A percentile compares a stretch with the other conserved stretches of the same genome.
Evolutionary conservation across 2,797 vertebrate genomes (phyloP).

Genomic region (Phylloscopus collybita): DNA sequence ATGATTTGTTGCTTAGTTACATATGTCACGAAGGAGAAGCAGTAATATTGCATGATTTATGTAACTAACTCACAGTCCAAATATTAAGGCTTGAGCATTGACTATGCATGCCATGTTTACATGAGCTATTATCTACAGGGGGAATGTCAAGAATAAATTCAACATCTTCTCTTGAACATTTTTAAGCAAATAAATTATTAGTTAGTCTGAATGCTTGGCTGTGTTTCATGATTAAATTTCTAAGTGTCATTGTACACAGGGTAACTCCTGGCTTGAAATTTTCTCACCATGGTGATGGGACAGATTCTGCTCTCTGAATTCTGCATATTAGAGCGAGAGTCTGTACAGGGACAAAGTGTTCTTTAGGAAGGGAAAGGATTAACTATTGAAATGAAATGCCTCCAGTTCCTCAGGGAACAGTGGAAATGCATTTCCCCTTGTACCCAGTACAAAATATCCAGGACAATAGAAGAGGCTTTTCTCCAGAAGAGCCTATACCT

Average conservation of each 20-base stretch:
- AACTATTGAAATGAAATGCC: background rate
- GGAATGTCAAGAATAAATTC: conserved; percentile 13
- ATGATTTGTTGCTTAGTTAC: conserved; percentile 38
- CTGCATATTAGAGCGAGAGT: background rate
- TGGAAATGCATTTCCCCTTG: background rate
- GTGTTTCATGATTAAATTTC: background rate
- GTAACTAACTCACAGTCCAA: background rate
- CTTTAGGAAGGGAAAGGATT: background rate
- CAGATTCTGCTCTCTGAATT: background rate
- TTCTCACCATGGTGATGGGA: background rate
- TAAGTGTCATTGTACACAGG: background rate
- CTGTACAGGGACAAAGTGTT: background rate
- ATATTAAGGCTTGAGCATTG: background rate
- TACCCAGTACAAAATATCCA: background rate
- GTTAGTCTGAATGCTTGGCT: background rate
- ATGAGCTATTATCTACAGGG: background rate
- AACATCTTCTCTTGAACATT: background rate
- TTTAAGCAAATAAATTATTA: conserved; percentile 27
- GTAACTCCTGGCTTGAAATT: background rate
- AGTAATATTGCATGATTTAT: conserved; percentile 2
- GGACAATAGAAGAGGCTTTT: background rate
- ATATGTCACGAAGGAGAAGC: background rate
- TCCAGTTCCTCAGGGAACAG: background rate
- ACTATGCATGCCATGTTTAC: conserved; percentile 27
- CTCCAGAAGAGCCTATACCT: background rate